Evolutionary conservation across 2,113 vertebrate genomes (phyloP), one percentile per base, ranked within the genome.

Genomic region (Apodemus speciosus): DNA sequence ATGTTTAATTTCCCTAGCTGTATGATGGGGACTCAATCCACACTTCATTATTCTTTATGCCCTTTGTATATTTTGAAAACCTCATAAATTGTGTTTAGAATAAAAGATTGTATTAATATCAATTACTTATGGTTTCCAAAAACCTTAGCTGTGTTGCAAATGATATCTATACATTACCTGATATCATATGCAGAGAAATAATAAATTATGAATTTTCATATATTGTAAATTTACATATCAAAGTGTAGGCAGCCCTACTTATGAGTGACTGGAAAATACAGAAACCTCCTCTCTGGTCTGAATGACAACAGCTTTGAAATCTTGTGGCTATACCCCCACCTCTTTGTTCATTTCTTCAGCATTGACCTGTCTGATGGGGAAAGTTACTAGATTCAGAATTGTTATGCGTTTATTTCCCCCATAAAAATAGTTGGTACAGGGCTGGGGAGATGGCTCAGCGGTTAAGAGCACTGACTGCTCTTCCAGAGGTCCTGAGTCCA

Each of bases 291-390:
- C 68, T 77, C 38, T 32, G 90, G 56, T 79, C 25, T 85, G 76
- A 92, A 68, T 75, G 53, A 76, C 18, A 90, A 71, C 58, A 88
- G 89, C 89, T 66, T 90, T 88, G 80, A 62, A 85, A 85, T 16
- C 25, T 46, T 80, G 51, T 27, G 77, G 71, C 23, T 71, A 6
- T 32, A 35, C 15, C 25, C 79, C 27, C 66, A 9, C 2, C 21
- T 72, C 30, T 21, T 46, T 71, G 18, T 51, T 51, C 25, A 46
- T 56, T 86, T 92, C 68, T 14, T 38, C 49, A 51, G 49, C 68
- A 76, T 38, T 40, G 20, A 56, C 25, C 40, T 90, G 27, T 71
- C 4, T 14, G 16, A 62, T 58, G 20, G 35, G 58, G 76, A 85
- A 89, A 58, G 35, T 66, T 71, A 64, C 51, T 90, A 30, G 35